Conservation (phyloP, 2,888 invertebrate genomes). For the Melanophora roralis region DNA sequence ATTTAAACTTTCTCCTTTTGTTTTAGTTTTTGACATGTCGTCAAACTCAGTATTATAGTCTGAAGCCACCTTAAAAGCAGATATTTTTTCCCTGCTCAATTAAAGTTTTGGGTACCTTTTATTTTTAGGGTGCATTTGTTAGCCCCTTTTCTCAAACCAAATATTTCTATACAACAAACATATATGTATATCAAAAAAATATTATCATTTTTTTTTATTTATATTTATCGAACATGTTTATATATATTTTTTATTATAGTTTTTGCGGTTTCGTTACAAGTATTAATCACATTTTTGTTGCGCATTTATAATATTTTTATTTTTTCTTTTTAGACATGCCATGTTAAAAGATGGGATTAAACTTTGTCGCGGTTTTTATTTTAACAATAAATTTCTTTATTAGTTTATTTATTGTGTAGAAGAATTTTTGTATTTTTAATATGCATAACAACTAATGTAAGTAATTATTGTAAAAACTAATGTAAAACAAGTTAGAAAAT, state of each 20-base stretch:
- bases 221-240: neutral
- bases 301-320: slow-evolving; percentile 46
- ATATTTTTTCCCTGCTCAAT: no score
- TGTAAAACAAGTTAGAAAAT: neutral
- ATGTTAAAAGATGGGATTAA: slow-evolving; percentile 48
- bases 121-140: no score
- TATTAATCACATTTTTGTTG: slow-evolving; percentile 47
- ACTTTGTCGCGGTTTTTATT: slow-evolving; percentile 56
- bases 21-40: no score
- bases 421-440: slow-evolving; percentile 5
- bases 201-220: slow-evolving; percentile 19
- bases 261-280: slow-evolving; percentile 18
- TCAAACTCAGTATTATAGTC: no score
- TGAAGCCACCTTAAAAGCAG: no score
- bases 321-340: slow-evolving; percentile 21
- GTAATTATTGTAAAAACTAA: slow-evolving; percentile 11
- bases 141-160: no score
- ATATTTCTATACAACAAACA: no score
- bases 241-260: slow-evolving; percentile 13
- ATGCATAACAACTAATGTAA: neutral
- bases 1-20: no score
- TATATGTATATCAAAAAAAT: neutral
- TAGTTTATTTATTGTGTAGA: slow-evolving; percentile 34
- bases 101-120: no score
- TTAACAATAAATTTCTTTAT: slow-evolving; percentile 3